Evolutionary conservation across 2,888 invertebrate species (phyloP).

Genomic region (Dione vanillae): DNA sequence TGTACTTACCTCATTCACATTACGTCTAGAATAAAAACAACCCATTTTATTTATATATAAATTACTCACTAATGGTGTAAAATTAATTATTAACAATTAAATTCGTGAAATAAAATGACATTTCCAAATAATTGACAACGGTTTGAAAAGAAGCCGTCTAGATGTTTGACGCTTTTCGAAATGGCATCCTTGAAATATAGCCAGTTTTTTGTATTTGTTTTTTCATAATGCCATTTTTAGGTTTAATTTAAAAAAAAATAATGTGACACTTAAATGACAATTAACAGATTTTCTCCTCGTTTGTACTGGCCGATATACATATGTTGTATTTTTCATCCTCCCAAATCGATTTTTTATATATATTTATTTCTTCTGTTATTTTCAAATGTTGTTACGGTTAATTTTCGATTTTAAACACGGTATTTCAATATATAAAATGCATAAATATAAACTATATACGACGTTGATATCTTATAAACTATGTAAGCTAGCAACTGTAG

Average conservation of each 20-base stretch:
- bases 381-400: neutral
- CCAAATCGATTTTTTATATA: neutral
- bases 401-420: neutral
- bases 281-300: neutral
- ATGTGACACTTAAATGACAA: neutral
- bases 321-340: neutral
- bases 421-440: too few relatives aligned
- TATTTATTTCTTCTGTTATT: neutral
- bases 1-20: conserved; percentile 61
- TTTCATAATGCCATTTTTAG: neutral
- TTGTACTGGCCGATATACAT: neutral
- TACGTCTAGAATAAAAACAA: conserved; percentile 68
- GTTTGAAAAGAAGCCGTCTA: conserved; percentile 71
- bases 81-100: conserved; percentile 60
- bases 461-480: too few relatives aligned
- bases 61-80: conserved; percentile 52
- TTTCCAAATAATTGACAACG: conserved; percentile 73
- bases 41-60: conserved; percentile 66
- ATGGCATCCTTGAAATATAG: conserved; percentile 24
- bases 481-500: too few relatives aligned
- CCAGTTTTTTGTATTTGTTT: conserved; percentile 28
- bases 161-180: conserved; percentile 68
- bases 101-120: conserved; percentile 71
- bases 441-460: too few relatives aligned
- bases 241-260: neutral